Percentiles rank a stretch among this genome's conserved stretches.
Conservation (phyloP, 2,888 invertebrate species). For the Hydrotaea diabolus region DNA sequence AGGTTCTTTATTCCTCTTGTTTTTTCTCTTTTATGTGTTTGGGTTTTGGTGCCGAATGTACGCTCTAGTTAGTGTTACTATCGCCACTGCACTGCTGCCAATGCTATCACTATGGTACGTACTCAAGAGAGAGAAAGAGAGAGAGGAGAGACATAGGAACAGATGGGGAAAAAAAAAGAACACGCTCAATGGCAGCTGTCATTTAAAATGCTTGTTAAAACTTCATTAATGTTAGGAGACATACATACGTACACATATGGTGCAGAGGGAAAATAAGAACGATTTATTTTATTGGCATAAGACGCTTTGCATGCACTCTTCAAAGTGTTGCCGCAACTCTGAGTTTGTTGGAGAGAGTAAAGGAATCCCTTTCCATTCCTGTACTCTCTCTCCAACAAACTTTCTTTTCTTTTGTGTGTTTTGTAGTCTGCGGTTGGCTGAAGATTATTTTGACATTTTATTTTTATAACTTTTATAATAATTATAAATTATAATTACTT, state of each 20-base stretch:
- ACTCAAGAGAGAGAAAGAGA: background rate
- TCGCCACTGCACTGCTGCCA: background rate
- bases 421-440: too few relatives aligned
- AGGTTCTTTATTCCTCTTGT: background rate
- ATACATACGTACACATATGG: background rate
- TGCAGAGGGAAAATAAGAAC: background rate
- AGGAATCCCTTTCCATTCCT: too few relatives aligned
- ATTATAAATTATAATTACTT: too few relatives aligned
- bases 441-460: too few relatives aligned
- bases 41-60: conserved; percentile 9
- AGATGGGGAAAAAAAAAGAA: background rate
- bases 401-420: too few relatives aligned
- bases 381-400: too few relatives aligned
- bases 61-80: conserved; percentile 35
- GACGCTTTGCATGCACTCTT: background rate
- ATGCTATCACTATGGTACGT: background rate
- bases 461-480: too few relatives aligned
- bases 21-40: background rate
- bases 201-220: conserved; percentile 67
- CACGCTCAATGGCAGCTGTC: conserved; percentile 60
- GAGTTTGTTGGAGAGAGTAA: too few relatives aligned
- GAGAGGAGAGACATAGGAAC: background rate
- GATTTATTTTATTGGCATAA: background rate
- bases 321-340: too few relatives aligned
- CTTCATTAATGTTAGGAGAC: conserved; percentile 61